These are phyloP conservation scores for Hemicentrotus pulcherrimus DNA, from an alignment of 35 echinoderm and acorn worm species.

Conservation along the genomic window DNA sequence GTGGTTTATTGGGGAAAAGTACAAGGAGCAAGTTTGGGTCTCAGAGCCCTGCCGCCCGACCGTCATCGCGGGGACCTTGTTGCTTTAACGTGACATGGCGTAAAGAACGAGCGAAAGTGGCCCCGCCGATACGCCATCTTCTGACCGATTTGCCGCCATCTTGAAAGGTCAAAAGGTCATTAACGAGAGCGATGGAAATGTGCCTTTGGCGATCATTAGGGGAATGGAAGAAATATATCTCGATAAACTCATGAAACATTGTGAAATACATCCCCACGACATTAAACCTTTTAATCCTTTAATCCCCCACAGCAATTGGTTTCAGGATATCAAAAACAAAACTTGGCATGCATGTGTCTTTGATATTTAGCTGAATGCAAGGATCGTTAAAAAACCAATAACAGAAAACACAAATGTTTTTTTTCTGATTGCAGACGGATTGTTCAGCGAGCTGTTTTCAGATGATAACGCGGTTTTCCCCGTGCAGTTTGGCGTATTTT, in stretches of 20 bases:
- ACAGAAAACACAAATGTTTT: not conserved
- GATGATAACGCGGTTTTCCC: constrained; percentile 63
- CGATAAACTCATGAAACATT: not conserved
- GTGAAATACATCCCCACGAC: not conserved
- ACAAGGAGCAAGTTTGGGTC: not conserved
- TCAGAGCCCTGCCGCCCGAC: not conserved
- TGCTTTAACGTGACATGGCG: constrained; percentile 38
- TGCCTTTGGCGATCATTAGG: constrained; percentile 43
- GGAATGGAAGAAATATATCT: not conserved
- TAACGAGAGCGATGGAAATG: not conserved
- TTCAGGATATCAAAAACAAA: not conserved
- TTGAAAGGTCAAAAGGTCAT: constrained; percentile 46
- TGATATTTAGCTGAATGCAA: not conserved
- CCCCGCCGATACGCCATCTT: constrained; percentile 20
- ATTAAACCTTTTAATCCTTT: not conserved
- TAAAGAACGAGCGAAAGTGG: constrained; percentile 11
- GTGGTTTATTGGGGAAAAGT: not conserved
- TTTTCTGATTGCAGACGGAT: constrained; percentile 67
- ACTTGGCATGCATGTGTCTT: not conserved
- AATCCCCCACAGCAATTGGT: not conserved
- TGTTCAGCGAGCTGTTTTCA: constrained; percentile 85
- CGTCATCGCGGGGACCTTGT: not conserved
- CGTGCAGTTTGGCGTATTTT: constrained; percentile 74
- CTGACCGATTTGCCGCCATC: not conserved
- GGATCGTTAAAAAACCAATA: not conserved